Conservation (phyloP, 2,797 vertebrate genomes). For the Silurus aristotelis region DNA sequence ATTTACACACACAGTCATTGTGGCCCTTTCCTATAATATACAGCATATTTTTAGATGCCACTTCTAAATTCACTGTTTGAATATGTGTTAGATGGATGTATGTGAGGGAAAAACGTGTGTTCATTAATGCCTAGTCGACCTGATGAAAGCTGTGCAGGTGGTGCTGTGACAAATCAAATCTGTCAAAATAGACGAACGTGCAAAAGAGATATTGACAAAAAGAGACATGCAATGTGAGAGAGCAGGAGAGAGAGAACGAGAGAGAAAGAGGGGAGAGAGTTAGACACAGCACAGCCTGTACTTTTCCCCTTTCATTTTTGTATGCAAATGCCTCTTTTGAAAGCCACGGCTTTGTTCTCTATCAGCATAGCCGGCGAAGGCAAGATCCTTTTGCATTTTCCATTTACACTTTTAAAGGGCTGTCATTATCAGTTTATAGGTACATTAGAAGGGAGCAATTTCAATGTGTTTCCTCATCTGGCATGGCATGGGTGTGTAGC, state of each 20-base stretch:
- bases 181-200: constrained; percentile 62
- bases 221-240: background rate
- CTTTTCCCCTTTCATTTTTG: constrained; percentile 42
- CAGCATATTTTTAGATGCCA: background rate
- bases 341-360: constrained; percentile 41
- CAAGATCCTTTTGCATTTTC: constrained; percentile 44
- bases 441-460: constrained; percentile 49
- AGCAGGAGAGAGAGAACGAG: background rate
- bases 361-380: constrained; percentile 9
- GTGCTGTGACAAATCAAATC: constrained; percentile 71
- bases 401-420: constrained; percentile 51
- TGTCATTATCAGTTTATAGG: constrained; percentile 53
- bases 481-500: constrained; percentile 23
- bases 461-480: constrained; percentile 33
- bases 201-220: constrained; percentile 13
- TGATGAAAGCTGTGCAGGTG: constrained; percentile 58
- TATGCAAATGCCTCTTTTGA: constrained; percentile 52
- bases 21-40: background rate
- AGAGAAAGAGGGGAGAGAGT: background rate
- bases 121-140: constrained; percentile 66
- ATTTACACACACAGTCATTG: background rate
- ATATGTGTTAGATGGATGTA: constrained; percentile 48
- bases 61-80: background rate
- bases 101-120: constrained; percentile 50
- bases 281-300: constrained; percentile 29